Evolutionary conservation across 2,113 vertebrate species (phyloP).

Genomic region (Leucoraja erinaceus): DNA sequence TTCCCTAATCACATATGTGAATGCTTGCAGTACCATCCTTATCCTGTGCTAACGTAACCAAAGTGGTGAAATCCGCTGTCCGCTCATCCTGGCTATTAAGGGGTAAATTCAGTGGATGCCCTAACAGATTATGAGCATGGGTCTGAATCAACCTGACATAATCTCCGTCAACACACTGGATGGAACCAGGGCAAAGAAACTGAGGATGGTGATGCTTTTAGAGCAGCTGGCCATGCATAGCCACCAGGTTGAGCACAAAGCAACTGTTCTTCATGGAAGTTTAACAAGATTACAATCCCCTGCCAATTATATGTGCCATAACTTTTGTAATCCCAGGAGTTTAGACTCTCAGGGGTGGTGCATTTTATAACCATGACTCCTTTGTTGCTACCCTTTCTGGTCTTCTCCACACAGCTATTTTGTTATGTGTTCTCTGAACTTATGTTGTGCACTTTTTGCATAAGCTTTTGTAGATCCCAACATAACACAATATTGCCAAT

Average conservation of each 20-base stretch:
- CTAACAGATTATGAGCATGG: too few relatives aligned
- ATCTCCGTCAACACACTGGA: neutral
- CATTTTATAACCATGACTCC: too few relatives aligned
- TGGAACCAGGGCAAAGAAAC: neutral
- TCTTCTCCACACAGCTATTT: neutral
- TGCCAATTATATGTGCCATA: neutral
- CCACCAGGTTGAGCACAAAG: neutral
- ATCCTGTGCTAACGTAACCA: neutral
- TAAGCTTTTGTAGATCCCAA: neutral
- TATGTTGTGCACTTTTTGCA: neutral
- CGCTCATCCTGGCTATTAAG: neutral
- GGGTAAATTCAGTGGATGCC: neutral
- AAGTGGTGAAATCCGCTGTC: neutral
- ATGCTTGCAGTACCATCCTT: neutral
- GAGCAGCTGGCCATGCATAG: neutral
- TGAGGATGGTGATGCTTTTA: neutral
- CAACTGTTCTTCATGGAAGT: neutral
- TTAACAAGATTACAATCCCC: neutral
- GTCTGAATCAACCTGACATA: too few relatives aligned
- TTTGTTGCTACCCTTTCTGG: neutral
- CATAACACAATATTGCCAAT: neutral
- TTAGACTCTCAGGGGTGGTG: neutral
- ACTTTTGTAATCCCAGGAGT: neutral
- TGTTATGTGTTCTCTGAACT: neutral
- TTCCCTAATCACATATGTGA: too few relatives aligned